Percentiles rank a stretch among this genome's conserved stretches.
Evolutionary conservation across 2,888 invertebrate species (phyloP).

Genomic region (Lydus trimaculatus): DNA sequence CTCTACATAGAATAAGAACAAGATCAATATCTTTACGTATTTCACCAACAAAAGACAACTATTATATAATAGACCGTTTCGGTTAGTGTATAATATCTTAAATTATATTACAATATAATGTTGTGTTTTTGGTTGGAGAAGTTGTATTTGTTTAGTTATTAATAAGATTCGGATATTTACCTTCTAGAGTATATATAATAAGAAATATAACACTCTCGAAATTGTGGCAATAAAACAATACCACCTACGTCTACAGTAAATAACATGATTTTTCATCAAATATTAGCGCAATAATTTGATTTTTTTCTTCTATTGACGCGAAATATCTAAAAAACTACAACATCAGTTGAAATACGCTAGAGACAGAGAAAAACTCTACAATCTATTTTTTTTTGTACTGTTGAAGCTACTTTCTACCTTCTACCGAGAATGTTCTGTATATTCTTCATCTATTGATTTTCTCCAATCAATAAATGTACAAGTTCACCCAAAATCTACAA

Average conservation of each 20-base stretch:
- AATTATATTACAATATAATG: too few relatives aligned
- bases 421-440: background rate
- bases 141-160: background rate
- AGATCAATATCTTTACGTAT: background rate
- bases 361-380: too few relatives aligned
- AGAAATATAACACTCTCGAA: too few relatives aligned
- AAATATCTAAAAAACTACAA: too few relatives aligned
- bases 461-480: background rate
- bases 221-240: too few relatives aligned
- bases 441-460: background rate
- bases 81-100: background rate
- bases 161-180: background rate
- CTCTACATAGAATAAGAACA: background rate
- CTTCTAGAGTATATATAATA: background rate
- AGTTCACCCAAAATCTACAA: background rate
- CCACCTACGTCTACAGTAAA: too few relatives aligned
- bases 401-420: background rate
- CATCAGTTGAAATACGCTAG: too few relatives aligned
- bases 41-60: background rate
- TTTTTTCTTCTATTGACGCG: too few relatives aligned
- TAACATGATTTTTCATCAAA: too few relatives aligned
- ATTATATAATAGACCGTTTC: background rate
- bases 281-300: too few relatives aligned
- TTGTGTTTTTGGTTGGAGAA: too few relatives aligned
- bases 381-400: background rate